A percentile compares a stretch with the other conserved stretches of the same genome.
Evolutionary conservation across 2,888 invertebrate genomes (phyloP).

Genomic region (Cephus nigrinus): DNA sequence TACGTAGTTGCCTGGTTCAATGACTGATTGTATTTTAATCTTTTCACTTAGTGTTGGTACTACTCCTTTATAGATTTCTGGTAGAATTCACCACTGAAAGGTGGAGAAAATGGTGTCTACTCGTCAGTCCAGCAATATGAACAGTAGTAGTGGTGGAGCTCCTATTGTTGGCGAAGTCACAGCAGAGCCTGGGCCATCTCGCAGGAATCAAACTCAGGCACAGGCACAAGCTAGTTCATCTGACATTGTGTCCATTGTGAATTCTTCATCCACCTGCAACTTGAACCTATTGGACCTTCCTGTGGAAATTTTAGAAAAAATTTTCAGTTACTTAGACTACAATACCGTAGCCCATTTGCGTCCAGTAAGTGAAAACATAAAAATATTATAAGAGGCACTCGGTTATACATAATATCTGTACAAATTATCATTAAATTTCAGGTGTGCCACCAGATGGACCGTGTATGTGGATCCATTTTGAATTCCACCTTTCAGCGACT

Average conservation of each 20-base stretch:
- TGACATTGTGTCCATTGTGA: constrained; percentile 38
- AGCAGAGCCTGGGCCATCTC: constrained; percentile 47
- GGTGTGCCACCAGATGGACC: constrained; percentile 87
- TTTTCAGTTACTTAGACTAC: constrained; percentile 79
- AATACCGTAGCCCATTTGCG: constrained; percentile 83
- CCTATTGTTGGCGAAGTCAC: constrained; percentile 45
- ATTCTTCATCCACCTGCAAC: constrained; percentile 38
- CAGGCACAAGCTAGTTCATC: constrained; percentile 46
- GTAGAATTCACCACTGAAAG: constrained; percentile 19
- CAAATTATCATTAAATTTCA: constrained; percentile 60
- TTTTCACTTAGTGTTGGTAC: neutral
- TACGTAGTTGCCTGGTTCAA: no score
- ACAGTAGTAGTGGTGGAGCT: constrained; percentile 59
- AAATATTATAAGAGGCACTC: no score
- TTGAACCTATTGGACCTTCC: constrained; percentile 78
- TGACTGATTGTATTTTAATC: no score
- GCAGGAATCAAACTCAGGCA: constrained; percentile 44
- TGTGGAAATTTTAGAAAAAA: constrained; percentile 82
- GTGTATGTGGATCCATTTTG: constrained; percentile 80
- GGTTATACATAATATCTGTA: no score
- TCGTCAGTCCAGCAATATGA: constrained; percentile 69
- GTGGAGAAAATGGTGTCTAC: constrained; percentile 69
- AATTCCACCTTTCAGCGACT: constrained; percentile 88
- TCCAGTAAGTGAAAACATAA: constrained; percentile 73
- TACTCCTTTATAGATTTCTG: constrained; percentile 29